Evolutionary conservation across 2,797 vertebrate genomes (phyloP).

Genomic region (Bradypus variegatus): DNA sequence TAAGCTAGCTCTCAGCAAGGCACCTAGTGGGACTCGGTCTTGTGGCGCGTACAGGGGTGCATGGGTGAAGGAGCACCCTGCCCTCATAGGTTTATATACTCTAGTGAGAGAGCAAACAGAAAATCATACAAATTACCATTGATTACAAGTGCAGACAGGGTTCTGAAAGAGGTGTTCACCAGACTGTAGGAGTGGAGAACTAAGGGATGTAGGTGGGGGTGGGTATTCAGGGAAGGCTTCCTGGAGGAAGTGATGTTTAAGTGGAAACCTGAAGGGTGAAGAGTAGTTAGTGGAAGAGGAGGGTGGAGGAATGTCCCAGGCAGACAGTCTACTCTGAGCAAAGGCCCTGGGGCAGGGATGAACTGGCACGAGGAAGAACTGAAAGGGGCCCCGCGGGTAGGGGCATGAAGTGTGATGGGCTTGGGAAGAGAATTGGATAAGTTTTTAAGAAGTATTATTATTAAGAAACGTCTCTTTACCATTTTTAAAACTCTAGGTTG

Average conservation of each 20-base stretch:
- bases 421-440: not conserved
- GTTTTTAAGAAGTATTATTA: no score
- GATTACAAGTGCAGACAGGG: not conserved
- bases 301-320: not conserved
- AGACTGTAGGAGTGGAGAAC: not conserved
- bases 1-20: not conserved
- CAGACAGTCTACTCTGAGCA: not conserved
- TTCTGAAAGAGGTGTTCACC: not conserved
- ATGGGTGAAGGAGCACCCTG: not conserved
- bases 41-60: not conserved
- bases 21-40: not conserved
- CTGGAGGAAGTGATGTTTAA: not conserved
- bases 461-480: not conserved
- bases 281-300: not conserved
- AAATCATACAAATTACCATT: not conserved
- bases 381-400: no score
- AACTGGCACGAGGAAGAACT: not conserved
- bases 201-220: not conserved
- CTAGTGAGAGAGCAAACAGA: not conserved
- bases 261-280: not conserved
- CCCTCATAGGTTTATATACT: not conserved
- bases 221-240: not conserved
- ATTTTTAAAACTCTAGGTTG: not conserved
- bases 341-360: not conserved
- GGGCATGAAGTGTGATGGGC: no score